Conservation (phyloP, 2,888 invertebrate genomes). For the Hemistola chrysoprasaria region DNA sequence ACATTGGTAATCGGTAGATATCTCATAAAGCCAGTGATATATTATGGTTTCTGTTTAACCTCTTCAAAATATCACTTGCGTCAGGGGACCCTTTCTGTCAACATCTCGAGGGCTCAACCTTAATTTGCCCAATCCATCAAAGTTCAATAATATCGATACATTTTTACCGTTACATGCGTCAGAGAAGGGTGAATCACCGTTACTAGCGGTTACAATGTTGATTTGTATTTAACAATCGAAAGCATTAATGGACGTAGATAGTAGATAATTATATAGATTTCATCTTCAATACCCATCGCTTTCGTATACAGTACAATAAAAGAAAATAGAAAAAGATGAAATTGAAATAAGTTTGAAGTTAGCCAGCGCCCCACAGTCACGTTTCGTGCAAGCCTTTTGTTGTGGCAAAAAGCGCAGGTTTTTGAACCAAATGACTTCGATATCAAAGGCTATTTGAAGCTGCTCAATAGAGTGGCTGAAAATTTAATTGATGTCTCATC, state of each 20-base stretch:
- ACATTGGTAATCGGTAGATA: too few relatives aligned
- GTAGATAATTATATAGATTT: slow-evolving; percentile 16
- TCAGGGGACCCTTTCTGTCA: slow-evolving; percentile 12
- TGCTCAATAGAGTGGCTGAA: slow-evolving; percentile 45
- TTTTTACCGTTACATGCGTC: slow-evolving; percentile 9
- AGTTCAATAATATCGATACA: slow-evolving; percentile 7
- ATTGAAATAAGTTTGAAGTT: slow-evolving; percentile 33
- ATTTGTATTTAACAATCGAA: slow-evolving; percentile 14
- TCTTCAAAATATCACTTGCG: slow-evolving; percentile 12
- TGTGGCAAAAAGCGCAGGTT: slow-evolving; percentile 32
- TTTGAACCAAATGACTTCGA: slow-evolving; percentile 35
- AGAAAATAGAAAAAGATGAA: slow-evolving; percentile 31
- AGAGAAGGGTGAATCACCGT: slow-evolving; percentile 13
- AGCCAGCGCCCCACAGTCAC: slow-evolving; percentile 38
- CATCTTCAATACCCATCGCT: slow-evolving; percentile 21
- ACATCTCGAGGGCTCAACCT: slow-evolving; percentile 13
- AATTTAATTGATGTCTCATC: slow-evolving; percentile 58
- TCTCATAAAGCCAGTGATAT: too few relatives aligned
- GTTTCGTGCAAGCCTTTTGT: slow-evolving; percentile 35
- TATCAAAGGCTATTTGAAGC: slow-evolving; percentile 48
- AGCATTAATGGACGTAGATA: slow-evolving; percentile 10
- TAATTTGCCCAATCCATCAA: slow-evolving; percentile 15
- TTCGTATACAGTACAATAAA: slow-evolving; percentile 34
- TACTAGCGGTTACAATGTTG: slow-evolving; percentile 9
- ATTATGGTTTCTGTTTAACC: slow-evolving; percentile 16